Evolutionary conservation across 2,113 vertebrate genomes (phyloP).

Genomic region (Hippocampus abdominalis): DNA sequence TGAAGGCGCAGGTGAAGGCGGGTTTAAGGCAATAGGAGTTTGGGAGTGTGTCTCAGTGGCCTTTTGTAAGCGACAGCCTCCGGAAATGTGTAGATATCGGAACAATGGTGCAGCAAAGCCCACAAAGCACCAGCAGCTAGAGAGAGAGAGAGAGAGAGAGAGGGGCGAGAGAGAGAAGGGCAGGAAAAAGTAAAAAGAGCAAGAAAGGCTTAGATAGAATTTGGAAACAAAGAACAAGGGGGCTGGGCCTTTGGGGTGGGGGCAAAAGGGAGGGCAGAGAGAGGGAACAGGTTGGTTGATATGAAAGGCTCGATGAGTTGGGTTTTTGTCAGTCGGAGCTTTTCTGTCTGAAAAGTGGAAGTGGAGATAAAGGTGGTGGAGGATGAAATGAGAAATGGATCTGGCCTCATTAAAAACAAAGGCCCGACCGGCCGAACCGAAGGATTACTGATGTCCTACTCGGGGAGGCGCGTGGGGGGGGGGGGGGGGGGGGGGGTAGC

Average conservation of each 20-base stretch:
- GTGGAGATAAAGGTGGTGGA: slow-evolving; percentile 32
- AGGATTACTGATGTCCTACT: slow-evolving; percentile 7
- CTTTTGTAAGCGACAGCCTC: slow-evolving; percentile 45
- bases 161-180: slow-evolving; percentile 23
- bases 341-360: slow-evolving; percentile 46
- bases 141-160: slow-evolving; percentile 31
- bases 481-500: too few relatives aligned
- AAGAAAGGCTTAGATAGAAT: slow-evolving; percentile 8
- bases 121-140: slow-evolving; percentile 37
- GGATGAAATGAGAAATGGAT: slow-evolving; percentile 35
- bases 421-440: slow-evolving; percentile 18
- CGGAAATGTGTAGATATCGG: slow-evolving; percentile 59
- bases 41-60: slow-evolving; percentile 36
- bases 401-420: slow-evolving; percentile 36
- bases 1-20: slow-evolving; percentile 41
- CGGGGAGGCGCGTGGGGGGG: neutral
- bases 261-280: slow-evolving; percentile 16
- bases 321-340: slow-evolving; percentile 48
- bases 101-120: slow-evolving; percentile 65
- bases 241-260: slow-evolving; percentile 22
- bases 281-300: slow-evolving; percentile 52
- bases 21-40: slow-evolving; percentile 29
- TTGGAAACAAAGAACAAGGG: slow-evolving; percentile 39
- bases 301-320: slow-evolving; percentile 52
- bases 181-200: neutral